These are phyloP conservation scores for Cochlearius cochlearius DNA, from an alignment of 2,113 vertebrate species.

Conservation along the genomic window DNA sequence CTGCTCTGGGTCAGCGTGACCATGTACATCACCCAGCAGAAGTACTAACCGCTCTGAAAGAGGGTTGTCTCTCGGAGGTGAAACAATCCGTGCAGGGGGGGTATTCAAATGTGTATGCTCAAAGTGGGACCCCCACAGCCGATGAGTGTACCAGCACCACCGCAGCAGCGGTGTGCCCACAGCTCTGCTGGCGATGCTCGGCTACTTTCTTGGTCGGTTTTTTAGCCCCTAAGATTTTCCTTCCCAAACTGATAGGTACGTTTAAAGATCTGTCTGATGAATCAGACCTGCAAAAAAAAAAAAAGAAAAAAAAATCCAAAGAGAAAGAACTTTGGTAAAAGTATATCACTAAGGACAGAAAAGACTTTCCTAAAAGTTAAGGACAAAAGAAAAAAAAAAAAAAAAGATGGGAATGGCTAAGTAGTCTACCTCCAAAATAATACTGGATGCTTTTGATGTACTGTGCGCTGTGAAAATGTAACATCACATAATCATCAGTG, in stretches of 20 bases:
- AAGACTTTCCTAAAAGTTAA: background rate
- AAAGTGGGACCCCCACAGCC: background rate
- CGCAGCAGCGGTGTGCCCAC: fast-evolving
- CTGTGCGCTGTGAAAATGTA: background rate
- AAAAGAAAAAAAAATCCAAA: background rate
- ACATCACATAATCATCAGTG: background rate
- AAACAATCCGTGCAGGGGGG: fast-evolving
- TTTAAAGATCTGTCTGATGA: background rate
- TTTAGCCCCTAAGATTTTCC: background rate
- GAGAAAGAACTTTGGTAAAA: background rate
- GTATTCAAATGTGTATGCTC: background rate
- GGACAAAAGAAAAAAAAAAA: no score
- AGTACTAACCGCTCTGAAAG: background rate
- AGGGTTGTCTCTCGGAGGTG: background rate
- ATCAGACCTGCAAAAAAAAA: background rate
- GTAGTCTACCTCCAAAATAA: background rate
- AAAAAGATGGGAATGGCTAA: background rate
- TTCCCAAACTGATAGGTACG: background rate
- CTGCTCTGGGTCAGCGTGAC: background rate
- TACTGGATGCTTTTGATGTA: background rate
- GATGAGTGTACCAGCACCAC: background rate
- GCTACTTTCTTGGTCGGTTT: background rate
- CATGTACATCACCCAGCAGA: background rate
- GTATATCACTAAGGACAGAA: background rate
- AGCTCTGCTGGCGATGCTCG: background rate